Evolutionary conservation across 1,140 invertebrate genomes (phyloP), one percentile per base, ranked within the genome.

Genomic region (Drosophila tsacasi): DNA sequence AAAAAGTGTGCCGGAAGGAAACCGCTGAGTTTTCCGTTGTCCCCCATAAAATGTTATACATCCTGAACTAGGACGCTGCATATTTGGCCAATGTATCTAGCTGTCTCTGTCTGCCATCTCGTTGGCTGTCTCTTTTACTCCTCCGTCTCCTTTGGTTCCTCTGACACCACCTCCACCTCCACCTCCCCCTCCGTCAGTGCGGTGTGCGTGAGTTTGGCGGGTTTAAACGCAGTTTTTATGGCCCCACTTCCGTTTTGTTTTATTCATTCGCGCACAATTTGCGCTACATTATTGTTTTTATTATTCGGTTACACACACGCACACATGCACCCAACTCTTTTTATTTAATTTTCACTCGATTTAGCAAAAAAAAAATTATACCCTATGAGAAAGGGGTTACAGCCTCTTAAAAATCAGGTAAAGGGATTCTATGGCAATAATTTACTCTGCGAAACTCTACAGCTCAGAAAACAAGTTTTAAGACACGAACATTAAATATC

Each of bases 211-310:
- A 62, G 61, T 49, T 67, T 78, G 67, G 74, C 44, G 63, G 80
- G 71, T 86, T 85, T 77, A 87, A 86, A 87, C 83, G 83, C 82
- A 77, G 82, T 81, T 86, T 86, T 86, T 86, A 86, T 86, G 79
- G 69, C 65, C 84, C 84, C 66, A 83, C 84, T 83, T 87, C 84
- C 84, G 84, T 62, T 89, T 71, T 87, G 84, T 87, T 87, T 87
- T 89, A 87, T 87, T 89, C 77, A 87, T 87, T 87, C 73, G 84
- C 84, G 81, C 81, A 81, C 83, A 89, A 87, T 87, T 87, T 87
- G 84, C 83, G 72, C 82, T 86, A 89, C 73, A 89, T 87, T 89
- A 89, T 87, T 87, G 77, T 80, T 89, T 89, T 89, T 89, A 89
- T 87, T 89, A 83, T 87, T 87, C 83, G 67, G 66, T 52, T 62